Conservation (phyloP, 1,140 invertebrate species). For the Scaptomyza pallida region DNA sequence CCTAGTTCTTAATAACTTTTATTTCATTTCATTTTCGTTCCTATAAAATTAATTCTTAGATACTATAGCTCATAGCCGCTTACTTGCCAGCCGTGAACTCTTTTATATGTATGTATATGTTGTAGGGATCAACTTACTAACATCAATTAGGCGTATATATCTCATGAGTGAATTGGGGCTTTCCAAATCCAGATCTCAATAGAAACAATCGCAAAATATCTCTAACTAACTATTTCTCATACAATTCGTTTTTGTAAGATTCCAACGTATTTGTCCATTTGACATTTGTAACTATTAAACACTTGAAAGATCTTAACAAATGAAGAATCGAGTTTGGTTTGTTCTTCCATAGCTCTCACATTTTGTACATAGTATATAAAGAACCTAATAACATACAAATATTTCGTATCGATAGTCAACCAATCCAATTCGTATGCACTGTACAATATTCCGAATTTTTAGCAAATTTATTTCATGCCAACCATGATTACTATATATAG, state of each 20-base stretch:
- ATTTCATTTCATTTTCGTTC: neutral
- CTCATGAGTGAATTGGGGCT: constrained; percentile 16
- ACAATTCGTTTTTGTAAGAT: constrained; percentile 1
- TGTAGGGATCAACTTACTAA: constrained; percentile 35
- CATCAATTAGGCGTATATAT: constrained; percentile 35
- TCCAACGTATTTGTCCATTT: constrained; percentile 11
- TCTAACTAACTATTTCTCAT: neutral
- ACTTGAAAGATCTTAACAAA: constrained; percentile 24
- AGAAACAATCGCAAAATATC: constrained; percentile 4
- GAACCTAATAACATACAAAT: neutral
- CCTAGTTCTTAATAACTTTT: constrained; percentile 10
- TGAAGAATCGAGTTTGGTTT: constrained; percentile 42
- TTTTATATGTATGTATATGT: constrained; percentile 8
- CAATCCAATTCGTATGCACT: constrained; percentile 23
- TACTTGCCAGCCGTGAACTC: constrained; percentile 32
- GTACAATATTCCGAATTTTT: constrained; percentile 25
- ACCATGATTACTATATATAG: constrained; percentile 17
- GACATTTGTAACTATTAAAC: constrained; percentile 4
- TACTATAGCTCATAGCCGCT: constrained; percentile 5
- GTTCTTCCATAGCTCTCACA: constrained; percentile 57
- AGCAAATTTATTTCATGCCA: constrained; percentile 12
- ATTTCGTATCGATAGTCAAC: constrained; percentile 21
- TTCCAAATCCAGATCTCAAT: constrained; percentile 30
- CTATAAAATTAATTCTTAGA: too few relatives aligned
- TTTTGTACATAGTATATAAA: constrained; percentile 25